Conservation (phyloP, 1,140 invertebrate genomes). For the Drosophila burlai region DNA sequence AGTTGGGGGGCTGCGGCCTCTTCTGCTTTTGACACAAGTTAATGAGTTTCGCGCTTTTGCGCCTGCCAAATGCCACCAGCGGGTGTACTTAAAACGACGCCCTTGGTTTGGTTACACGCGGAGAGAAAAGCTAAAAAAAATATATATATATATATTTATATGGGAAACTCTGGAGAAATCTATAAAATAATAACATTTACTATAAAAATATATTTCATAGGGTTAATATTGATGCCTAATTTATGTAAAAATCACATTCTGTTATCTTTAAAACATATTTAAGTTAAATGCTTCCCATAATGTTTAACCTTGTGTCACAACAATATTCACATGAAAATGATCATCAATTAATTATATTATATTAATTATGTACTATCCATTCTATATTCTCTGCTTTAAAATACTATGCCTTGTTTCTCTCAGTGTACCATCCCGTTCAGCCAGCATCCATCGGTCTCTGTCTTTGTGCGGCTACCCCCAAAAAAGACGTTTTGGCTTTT, state of each 20-base stretch:
- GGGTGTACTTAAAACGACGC: conserved; percentile 70
- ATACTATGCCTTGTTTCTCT: neutral
- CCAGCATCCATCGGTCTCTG: conserved; percentile 32
- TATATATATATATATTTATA: neutral
- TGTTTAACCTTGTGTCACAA: no score
- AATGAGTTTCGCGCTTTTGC: conserved; percentile 81
- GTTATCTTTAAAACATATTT: no score
- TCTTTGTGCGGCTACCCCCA: conserved; percentile 72
- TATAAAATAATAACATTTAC: no score
- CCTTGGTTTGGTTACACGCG: neutral
- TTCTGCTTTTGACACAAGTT: conserved; percentile 78
- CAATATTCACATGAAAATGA: no score
- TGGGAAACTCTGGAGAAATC: neutral
- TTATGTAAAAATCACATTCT: no score
- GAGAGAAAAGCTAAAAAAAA: neutral
- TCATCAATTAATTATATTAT: no score
- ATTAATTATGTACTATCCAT: no score
- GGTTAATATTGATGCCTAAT: neutral
- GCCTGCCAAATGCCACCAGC: conserved; percentile 75
- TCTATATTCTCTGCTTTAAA: neutral
- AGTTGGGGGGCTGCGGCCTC: conserved; percentile 40
- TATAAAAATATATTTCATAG: neutral
- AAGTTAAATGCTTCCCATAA: no score
- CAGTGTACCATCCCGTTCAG: conserved; percentile 26
- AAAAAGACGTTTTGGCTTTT: conserved; percentile 75